Base-by-base conservation (phyloP, 2,797 vertebrate genomes). In the Ctenopoma multispine region DNA sequence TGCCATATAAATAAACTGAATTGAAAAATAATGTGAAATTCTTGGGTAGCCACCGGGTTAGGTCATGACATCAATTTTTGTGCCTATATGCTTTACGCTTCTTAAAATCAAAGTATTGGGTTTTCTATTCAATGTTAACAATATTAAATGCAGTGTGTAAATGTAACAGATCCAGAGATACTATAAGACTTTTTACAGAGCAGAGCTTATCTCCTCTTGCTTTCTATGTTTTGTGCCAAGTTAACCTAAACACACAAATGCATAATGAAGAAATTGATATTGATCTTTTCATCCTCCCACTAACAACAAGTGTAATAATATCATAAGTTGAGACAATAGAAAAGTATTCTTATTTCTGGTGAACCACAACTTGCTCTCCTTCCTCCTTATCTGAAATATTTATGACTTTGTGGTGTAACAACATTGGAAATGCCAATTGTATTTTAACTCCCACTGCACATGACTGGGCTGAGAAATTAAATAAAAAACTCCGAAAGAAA, bases 401-500 rank as follows among this genome's bases (percentile, higher is more conserved):
- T 83, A 93, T 89, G 75, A 84, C 63, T 67, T 79, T 69, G 72
- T 69, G 82, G 66, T 13, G 47, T 71, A 84, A 87, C 83, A 80
- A 83, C 80, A 89, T 88, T 85, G 80, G 77, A 93, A 90, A 90
- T 89, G 87, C 87, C 87, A 87, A 89, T 68, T 84, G 67, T 72
- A 78, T 82, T 89, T 87, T 82, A 85, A 89, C 76, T 84, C 76
- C 77, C 81, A 62, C 62, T 54, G 83, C 85, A 78, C 66, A 73
- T 44, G 70, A 56, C 66, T 72, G 65, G n/a, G 76, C 59, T 65
- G 66, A 78, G 75, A 79, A 87, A 85, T n/a, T 75, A 79, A 68
- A 13, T 13, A 29, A 29, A 29, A 61, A 77, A 69, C 49, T 53
- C 23, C 4, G 12, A 48, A 65, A 64, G 43, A n/a, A 43, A 47